Evolutionary conservation across 2,113 vertebrate genomes (phyloP), one percentile per base, ranked within the genome.

Genomic region (Glaucidium brasilianum): DNA sequence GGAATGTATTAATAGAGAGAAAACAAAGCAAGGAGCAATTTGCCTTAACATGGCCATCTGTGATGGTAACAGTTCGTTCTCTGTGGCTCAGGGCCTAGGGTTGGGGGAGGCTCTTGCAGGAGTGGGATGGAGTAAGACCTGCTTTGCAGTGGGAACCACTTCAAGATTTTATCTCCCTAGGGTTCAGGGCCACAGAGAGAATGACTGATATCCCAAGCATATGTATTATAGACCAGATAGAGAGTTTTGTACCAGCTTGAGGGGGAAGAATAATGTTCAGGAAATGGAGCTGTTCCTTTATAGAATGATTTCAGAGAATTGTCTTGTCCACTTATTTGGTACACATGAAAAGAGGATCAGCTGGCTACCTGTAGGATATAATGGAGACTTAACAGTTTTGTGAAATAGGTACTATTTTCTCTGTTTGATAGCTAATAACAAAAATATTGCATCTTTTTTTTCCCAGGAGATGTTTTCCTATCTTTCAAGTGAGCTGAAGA

Each of bases 381-480:
- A 89, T 32, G 37, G 66, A 85, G 50, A 55, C 37, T 19, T 73
- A 81, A 87, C 41, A 41, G 19, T 79, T 85, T 59, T 79, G 69
- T 91, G 87, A 88, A 92, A 91, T 91, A 63, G 66, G 20, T 85
- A 19, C 23, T 91, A 5, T 90, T 91, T 94, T 89, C 85, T 94
- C 86, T 79, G 35, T 88, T 88, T 88, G 77, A 87, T 79, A 91
- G 69, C 72, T 84, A 89, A 76, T 89, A 89, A 92, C 58, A 79
- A 85, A 92, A 97, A 87, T 76, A 92, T 3, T 87, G 41, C n/a
- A 6, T 81, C 5, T 45, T 75, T 93, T 86, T 72, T 78, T 97
- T 97, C 95, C 63, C 97, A 99, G 99, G 99, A 99, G 98, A 98
- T 99, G 96, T 99, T 99, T 98, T 97, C 85, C 2, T 98, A 99